Conservation (phyloP, 2,113 vertebrate species). For the Galeopterus variegatus region DNA sequence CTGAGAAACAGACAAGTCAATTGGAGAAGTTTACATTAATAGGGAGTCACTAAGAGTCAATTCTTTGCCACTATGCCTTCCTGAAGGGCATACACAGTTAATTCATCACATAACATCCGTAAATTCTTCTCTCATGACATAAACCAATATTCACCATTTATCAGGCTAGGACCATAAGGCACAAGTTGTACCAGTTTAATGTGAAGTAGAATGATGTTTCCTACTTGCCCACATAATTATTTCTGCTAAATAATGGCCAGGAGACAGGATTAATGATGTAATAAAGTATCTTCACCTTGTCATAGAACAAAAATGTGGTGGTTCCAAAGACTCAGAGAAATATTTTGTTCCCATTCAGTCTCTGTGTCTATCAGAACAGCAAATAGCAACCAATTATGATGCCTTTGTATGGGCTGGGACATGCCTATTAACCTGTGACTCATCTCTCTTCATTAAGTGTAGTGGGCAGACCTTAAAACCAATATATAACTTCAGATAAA, state of each 20-base stretch:
- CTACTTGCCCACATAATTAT: not conserved
- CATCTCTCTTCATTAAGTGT: slow-evolving; percentile 20
- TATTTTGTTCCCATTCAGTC: slow-evolving; percentile 6
- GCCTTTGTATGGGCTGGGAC: not conserved
- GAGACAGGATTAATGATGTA: not conserved
- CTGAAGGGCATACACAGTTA: not conserved
- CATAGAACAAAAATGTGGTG: slow-evolving; percentile 23
- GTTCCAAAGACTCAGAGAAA: slow-evolving; percentile 1
- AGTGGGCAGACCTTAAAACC: slow-evolving; percentile 25
- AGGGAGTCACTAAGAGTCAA: not conserved
- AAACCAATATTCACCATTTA: not conserved
- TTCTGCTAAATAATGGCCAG: slow-evolving; percentile 41
- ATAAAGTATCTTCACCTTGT: slow-evolving; percentile 50
- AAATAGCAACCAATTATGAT: slow-evolving; percentile 43
- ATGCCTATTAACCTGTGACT: slow-evolving; percentile 46
- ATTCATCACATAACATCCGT: not conserved
- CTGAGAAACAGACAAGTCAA: not conserved
- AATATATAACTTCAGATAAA: not conserved
- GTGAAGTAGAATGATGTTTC: slow-evolving; percentile 10
- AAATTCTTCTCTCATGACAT: not conserved
- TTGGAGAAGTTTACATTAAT: slow-evolving; percentile 24
- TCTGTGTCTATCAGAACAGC: not conserved
- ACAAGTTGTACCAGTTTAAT: slow-evolving; percentile 20
- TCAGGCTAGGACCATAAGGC: not conserved
- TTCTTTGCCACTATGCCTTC: not conserved